Evolutionary conservation across 2,113 vertebrate species (phyloP), one percentile per base, ranked within the genome.

Genomic region (Canis aureus): DNA sequence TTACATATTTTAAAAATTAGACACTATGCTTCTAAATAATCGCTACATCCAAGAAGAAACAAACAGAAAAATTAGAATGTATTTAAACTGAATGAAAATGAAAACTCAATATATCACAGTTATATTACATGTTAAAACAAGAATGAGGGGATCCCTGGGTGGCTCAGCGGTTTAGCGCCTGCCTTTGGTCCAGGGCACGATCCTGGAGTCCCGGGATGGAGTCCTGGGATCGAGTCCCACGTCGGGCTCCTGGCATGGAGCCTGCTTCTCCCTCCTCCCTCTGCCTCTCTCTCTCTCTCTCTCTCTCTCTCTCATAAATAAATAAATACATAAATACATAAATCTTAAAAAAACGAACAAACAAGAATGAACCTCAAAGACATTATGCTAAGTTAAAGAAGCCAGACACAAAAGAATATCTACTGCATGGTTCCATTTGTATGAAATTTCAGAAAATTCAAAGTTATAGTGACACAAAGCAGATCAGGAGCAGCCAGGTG

Each of bases 1-100:
- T 11, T 95, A 66, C 23, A 78, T 43, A 71, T 67, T 60, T 96
- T 87, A 84, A 69, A 84, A 97, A 84, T 69, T 81, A 93, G 57
- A 92, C 17, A 80, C 13, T 76, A 23, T 2, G 23, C 11, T 73
- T 88, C 17, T n/a, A 69, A 91, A 88, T 62, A 66, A 80, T 66
- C 10, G 10, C 79, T 5, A 67, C 1, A 49, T 76, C 22, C 91
- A 91, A 93, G 38, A 73, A 64, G 29, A 79, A 79, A 38, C n/a
- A 57, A 84, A 15, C 62, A 73, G 55, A 53, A 17, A 57, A 92
- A 20, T 76, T 22, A 53, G 25, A 49, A 84, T 38, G 13, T 16
- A 73, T 49, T 91, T 85, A 25, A 90, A 29, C 0, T 82, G 12
- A 83, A 87, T 51, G 9, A 76, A 94, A 97, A 79, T 71, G 35